Evolutionary conservation across 2,888 invertebrate genomes (phyloP), one percentile per base, ranked within the genome.

Genomic region (Eretmocerus hayati): DNA sequence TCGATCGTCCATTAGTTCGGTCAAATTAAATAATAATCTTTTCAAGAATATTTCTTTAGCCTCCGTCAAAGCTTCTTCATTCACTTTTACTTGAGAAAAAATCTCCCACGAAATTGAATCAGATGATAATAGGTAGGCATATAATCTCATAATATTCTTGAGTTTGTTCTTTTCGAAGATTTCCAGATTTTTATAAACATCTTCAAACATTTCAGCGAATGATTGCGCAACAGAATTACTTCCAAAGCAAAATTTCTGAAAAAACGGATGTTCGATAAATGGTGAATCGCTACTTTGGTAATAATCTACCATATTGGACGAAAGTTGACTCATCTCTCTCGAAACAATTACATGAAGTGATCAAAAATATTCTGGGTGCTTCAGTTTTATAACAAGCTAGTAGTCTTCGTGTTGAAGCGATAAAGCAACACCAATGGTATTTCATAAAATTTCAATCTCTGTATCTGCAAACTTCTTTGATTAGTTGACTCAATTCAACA

Each of bases 1-100:
- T 16, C 30, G 13, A 33, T 37, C 21, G 26, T 50, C 50, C 18
- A 50, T 23, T 4, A 31, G 32, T n/a, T 43, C 42, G 13, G 45
- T 3, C 23, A 53, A 19, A 23, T 53, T 47, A 26, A 19, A 15
- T 21, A 53, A 30, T 31, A 50, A 39, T 31, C 44, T 44, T 32
- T 41, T 41, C 18, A 50, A 46, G 40, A 53, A 50, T 38, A 30
- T 53, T 20, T 42, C 45, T 50, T 53, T 44, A 1, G 40, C 13
- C 15, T 4, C 19, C 3, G 31, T 33, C 3, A 31, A 21, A 9
- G 46, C 46, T 32, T 42, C 47, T 31, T 45, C 47, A 26, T 38
- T 38, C 20, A 53, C 33, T 39, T 39, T 47, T 13, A 50, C 16
- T 20, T 23, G 5, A 18, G 43, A 49, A 9, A 53, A 15, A 35